Conservation (phyloP, 2,797 vertebrate genomes). For the Diplodus puntazzo region DNA sequence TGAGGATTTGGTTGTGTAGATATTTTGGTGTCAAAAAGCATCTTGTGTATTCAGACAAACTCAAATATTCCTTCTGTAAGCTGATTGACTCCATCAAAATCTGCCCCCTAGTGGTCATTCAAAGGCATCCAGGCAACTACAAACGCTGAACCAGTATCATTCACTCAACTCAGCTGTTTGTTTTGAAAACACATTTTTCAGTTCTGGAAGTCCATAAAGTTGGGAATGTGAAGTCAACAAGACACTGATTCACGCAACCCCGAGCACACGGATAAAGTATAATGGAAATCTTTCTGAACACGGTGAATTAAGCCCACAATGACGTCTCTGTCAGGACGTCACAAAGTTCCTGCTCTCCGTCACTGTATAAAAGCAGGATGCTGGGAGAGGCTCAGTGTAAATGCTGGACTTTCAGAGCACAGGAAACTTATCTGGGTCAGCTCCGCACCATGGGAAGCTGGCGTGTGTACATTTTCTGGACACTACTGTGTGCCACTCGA, state of each 20-base stretch:
- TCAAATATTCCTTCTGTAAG: neutral
- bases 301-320: constrained; percentile 7
- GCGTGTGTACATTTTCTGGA: constrained; percentile 51
- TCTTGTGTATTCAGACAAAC: neutral
- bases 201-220: neutral
- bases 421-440: constrained; percentile 79
- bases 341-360: constrained; percentile 64
- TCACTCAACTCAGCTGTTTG: neutral
- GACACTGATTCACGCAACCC: neutral
- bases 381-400: constrained; percentile 50
- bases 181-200: constrained; percentile 18
- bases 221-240: neutral
- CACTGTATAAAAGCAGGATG: constrained; percentile 66
- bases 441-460: constrained; percentile 68
- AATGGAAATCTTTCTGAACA: neutral
- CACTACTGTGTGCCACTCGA: constrained; percentile 65
- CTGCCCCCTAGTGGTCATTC: constrained; percentile 60
- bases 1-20: neutral
- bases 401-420: constrained; percentile 42
- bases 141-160: neutral
- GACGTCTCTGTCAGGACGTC: constrained; percentile 54
- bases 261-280: neutral
- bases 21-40: constrained; percentile 3
- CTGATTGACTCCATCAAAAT: neutral
- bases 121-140: neutral